phyloP scores from a whole-genome alignment of 2,888 invertebrate genomes.

The Macrophya annulata region DNA sequence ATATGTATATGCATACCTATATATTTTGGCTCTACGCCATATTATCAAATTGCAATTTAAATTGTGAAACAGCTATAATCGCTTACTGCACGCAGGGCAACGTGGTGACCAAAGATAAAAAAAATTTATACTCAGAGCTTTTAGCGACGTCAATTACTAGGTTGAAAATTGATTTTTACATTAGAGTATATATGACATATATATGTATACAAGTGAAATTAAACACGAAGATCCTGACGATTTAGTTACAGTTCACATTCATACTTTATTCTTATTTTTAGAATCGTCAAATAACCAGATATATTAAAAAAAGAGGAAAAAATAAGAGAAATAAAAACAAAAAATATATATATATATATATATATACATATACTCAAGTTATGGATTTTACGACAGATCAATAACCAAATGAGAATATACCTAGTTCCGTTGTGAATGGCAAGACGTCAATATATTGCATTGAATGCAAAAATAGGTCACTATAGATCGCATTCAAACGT shows the following conservation, averaged over 20 bases:
- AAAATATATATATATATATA: no score
- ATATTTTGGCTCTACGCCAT: not conserved
- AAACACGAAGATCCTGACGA: not conserved
- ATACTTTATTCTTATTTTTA: not conserved
- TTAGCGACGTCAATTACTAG: constrained; percentile 12
- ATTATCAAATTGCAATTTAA: constrained; percentile 17
- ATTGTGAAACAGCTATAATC: constrained; percentile 1
- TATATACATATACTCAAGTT: not conserved
- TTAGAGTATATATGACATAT: not conserved
- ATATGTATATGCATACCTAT: not conserved
- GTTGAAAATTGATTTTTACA: constrained; percentile 21
- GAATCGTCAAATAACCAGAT: not conserved
- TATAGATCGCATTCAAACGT: constrained; percentile 26
- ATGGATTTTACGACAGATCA: not conserved
- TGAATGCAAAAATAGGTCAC: not conserved
- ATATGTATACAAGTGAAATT: not conserved
- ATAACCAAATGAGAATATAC: not conserved
- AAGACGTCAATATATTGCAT: not conserved
- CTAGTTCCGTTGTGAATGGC: not conserved
- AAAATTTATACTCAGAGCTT: constrained; percentile 13
- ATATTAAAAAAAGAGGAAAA: not conserved
- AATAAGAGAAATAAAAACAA: not conserved
- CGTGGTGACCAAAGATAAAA: not conserved
- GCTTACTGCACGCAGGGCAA: not conserved
- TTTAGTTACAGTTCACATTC: not conserved